A percentile compares a stretch with the other conserved stretches of the same genome.
Conservation (phyloP, 2,888 invertebrate species). For the Marasmarcha lunaedactyla region DNA sequence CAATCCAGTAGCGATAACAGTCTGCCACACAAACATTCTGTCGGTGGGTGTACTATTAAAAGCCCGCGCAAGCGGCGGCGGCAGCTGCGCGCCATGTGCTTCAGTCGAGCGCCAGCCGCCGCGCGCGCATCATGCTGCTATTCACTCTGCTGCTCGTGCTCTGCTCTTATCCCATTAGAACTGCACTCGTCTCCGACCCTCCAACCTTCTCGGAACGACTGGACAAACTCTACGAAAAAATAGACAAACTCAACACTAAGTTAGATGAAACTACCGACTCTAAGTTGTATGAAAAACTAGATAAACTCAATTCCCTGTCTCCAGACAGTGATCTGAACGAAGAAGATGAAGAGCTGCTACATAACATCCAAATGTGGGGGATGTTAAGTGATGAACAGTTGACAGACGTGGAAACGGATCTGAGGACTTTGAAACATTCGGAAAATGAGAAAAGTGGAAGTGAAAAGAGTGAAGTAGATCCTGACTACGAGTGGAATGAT, state of each 20-base stretch:
- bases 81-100: constrained; percentile 9
- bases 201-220: constrained; percentile 39
- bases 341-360: constrained; percentile 45
- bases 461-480: constrained; percentile 21
- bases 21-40: too few species aligned
- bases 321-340: constrained; percentile 33
- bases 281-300: constrained; percentile 39
- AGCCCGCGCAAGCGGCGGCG: background rate
- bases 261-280: constrained; percentile 22
- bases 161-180: constrained; percentile 31
- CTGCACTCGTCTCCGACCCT: constrained; percentile 40
- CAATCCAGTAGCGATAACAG: too few species aligned
- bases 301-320: constrained; percentile 36
- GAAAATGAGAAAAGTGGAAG: constrained; percentile 20
- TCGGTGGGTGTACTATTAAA: too few species aligned
- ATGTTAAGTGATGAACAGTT: constrained; percentile 39
- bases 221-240: constrained; percentile 40
- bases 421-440: constrained; percentile 28
- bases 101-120: constrained; percentile 28
- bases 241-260: constrained; percentile 34
- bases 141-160: constrained; percentile 30
- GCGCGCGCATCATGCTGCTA: constrained; percentile 43
- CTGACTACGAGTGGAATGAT: constrained; percentile 42
- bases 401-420: constrained; percentile 36
- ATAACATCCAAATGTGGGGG: constrained; percentile 44